Conservation (phyloP, 2,797 vertebrate genomes). For the Lepus oiostolus region DNA sequence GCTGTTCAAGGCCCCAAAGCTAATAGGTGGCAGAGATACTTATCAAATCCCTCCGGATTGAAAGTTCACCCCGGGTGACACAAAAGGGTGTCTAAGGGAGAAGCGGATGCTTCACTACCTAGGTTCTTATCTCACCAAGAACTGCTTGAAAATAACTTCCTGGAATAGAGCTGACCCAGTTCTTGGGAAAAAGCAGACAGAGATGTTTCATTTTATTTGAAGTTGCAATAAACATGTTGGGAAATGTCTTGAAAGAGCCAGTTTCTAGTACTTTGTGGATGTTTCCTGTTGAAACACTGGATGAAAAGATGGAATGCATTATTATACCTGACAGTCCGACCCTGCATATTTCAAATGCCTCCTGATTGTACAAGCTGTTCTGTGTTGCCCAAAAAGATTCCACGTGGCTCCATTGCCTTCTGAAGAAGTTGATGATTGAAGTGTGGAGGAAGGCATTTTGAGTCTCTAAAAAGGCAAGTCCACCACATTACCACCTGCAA, state of each 20-base stretch:
- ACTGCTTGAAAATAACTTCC: background rate
- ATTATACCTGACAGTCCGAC: background rate
- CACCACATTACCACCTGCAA: background rate
- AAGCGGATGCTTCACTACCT: background rate
- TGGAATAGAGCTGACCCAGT: background rate
- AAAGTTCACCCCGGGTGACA: background rate
- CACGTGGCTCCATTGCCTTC: background rate
- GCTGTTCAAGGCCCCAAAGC: background rate
- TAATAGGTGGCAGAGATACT: background rate
- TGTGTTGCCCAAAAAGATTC: background rate
- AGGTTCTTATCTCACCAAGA: background rate
- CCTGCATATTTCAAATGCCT: background rate
- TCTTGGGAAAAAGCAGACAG: background rate
- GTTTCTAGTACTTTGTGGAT: background rate
- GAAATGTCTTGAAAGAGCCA: background rate
- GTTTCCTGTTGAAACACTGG: slow-evolving; percentile 4
- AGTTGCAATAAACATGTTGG: background rate
- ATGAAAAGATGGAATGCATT: background rate
- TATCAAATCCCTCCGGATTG: background rate
- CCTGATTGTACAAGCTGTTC: background rate
- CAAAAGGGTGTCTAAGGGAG: background rate
- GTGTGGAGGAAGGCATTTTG: background rate
- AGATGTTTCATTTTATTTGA: background rate
- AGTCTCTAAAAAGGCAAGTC: background rate
- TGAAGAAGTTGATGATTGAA: background rate